phyloP scores from a whole-genome alignment of 2,113 vertebrate genomes.

The Gobio gobio region DNA sequence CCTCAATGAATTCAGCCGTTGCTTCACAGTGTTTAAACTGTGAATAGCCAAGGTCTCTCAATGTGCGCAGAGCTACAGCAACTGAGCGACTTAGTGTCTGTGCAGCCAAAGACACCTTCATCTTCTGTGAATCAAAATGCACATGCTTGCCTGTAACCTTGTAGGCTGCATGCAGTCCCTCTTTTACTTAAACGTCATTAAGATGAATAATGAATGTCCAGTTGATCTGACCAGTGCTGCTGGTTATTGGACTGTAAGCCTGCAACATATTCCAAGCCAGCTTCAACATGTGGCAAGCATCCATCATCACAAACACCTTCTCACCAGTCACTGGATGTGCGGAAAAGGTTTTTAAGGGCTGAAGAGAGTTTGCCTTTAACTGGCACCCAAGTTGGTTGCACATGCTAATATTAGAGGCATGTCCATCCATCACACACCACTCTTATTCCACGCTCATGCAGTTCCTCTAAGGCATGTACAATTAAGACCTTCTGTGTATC shows the following conservation, averaged over 20 bases:
- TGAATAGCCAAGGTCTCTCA: background rate
- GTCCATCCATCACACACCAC: constrained; percentile 40
- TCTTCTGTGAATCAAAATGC: constrained; percentile 22
- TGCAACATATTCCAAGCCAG: background rate
- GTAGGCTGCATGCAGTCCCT: constrained; percentile 47
- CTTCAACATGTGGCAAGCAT: constrained; percentile 39
- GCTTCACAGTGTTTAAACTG: constrained; percentile 1
- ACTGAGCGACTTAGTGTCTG: constrained; percentile 46
- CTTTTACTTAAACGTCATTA: constrained; percentile 44
- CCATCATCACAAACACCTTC: constrained; percentile 51
- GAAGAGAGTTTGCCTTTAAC: constrained; percentile 23
- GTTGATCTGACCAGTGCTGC: constrained; percentile 35
- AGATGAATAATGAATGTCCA: constrained; percentile 18
- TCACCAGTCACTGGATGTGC: constrained; percentile 35
- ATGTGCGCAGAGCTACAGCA: constrained; percentile 23
- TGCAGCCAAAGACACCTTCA: constrained; percentile 44
- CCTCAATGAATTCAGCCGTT: constrained; percentile 51
- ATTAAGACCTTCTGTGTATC: too few relatives aligned
- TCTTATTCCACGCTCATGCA: constrained; percentile 40
- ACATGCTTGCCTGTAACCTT: constrained; percentile 37
- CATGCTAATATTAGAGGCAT: background rate
- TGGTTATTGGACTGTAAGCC: constrained; percentile 21
- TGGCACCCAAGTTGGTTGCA: background rate
- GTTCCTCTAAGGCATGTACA: constrained; percentile 38
- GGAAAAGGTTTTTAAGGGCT: constrained; percentile 32